These are phyloP conservation scores for Pseudomyrmex sp. DNA, from an alignment of 1,140 invertebrate genomes.

Conservation along the genomic window DNA sequence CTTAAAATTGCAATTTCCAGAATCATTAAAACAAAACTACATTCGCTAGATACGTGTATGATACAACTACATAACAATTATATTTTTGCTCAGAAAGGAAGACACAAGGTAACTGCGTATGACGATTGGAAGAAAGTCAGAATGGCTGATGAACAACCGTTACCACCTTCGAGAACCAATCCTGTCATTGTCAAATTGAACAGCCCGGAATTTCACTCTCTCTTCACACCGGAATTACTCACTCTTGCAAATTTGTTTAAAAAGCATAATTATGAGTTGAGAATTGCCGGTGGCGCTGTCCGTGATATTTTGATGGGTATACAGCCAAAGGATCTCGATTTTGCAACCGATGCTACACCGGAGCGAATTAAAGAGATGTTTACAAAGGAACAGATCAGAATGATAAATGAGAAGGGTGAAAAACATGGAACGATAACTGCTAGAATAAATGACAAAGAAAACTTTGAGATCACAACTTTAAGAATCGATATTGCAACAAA, in stretches of 20 bases:
- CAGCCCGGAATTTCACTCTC: constrained; percentile 89
- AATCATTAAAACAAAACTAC: background rate
- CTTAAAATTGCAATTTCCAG: background rate
- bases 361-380: constrained; percentile 99
- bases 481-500: constrained; percentile 97
- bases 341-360: constrained; percentile 98
- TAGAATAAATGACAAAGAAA: constrained; percentile 97
- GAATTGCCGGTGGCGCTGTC: constrained; percentile 98
- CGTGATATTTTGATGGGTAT: constrained; percentile 97
- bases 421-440: constrained; percentile 98
- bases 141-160: constrained; percentile 61
- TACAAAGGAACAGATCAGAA: constrained; percentile 92
- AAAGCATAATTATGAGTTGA: constrained; percentile 93
- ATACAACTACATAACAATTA: background rate
- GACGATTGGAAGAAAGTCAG: constrained; percentile 69
- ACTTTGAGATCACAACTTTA: constrained; percentile 97
- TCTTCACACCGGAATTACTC: constrained; percentile 94
- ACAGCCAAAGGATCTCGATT: constrained; percentile 96
- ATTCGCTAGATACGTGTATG: background rate
- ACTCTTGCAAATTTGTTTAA: constrained; percentile 90
- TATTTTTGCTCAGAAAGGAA: constrained; percentile 10
- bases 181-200: constrained; percentile 90
- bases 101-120: background rate
- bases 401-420: constrained; percentile 97
- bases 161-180: constrained; percentile 86